These are phyloP conservation scores for Andrena minutula DNA, from an alignment of 2,888 invertebrate genomes.

Conservation along the genomic window DNA sequence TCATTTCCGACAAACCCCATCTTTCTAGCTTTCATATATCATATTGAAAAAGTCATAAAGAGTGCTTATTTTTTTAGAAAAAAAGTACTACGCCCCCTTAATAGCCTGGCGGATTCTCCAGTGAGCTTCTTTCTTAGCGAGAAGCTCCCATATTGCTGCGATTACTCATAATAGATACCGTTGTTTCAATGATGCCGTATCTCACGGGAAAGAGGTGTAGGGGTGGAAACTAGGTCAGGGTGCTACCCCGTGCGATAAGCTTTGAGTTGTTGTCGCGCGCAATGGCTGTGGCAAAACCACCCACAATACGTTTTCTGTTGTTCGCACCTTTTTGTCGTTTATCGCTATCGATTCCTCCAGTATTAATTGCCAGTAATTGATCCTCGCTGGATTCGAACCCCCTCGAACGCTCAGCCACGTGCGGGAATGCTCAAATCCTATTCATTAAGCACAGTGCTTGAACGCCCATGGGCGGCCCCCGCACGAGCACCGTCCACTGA, in stretches of 20 bases:
- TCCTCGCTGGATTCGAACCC: too few relatives aligned
- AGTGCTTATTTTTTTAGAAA: too few relatives aligned
- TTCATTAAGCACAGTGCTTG: too few relatives aligned
- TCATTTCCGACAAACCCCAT: too few relatives aligned
- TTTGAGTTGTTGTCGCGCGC: background rate
- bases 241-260: conserved; percentile 5
- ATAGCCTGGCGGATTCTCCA: background rate
- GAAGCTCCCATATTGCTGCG: background rate
- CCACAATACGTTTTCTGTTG: background rate
- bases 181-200: background rate
- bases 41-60: too few relatives aligned
- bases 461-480: too few relatives aligned
- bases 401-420: too few relatives aligned
- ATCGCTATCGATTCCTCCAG: background rate
- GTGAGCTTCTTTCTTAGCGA: background rate
- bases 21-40: too few relatives aligned
- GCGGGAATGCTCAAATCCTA: too few relatives aligned
- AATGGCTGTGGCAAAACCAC: background rate
- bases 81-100: too few relatives aligned
- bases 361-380: background rate
- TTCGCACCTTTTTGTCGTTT: background rate
- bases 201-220: background rate
- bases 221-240: conserved; percentile 47
- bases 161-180: conserved; percentile 3
- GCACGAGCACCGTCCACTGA: too few relatives aligned